Percentiles rank a stretch among this genome's conserved stretches.
Conservation (phyloP, 2,113 vertebrate species). For the Apodemus sylvaticus region DNA sequence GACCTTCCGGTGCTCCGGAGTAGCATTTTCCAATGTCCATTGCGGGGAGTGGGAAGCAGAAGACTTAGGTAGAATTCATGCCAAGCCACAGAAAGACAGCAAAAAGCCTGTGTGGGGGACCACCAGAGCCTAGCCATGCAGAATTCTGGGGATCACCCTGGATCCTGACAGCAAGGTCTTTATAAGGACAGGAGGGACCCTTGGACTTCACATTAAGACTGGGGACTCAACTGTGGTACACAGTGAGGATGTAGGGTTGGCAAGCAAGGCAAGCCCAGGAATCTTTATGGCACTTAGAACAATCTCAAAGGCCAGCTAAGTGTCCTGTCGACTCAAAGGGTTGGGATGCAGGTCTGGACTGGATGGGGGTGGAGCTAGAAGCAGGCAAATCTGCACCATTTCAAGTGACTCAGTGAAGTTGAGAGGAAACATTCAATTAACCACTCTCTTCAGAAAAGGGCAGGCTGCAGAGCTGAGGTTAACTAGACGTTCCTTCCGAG, state of each 20-base stretch:
- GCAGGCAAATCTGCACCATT: neutral
- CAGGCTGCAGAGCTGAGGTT: neutral
- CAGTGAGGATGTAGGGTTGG: neutral
- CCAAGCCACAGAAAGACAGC: neutral
- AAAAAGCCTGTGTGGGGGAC: neutral
- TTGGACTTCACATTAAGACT: neutral
- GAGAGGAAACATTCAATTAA: constrained; percentile 1
- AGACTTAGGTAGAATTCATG: neutral
- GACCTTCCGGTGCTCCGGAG: neutral
- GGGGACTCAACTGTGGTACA: neutral
- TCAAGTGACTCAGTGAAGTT: neutral
- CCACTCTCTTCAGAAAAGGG: neutral
- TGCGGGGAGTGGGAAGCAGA: neutral
- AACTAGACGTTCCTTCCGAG: neutral
- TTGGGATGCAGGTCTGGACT: neutral
- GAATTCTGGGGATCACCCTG: neutral
- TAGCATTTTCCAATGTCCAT: neutral
- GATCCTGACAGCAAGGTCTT: neutral
- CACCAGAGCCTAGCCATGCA: too few species aligned
- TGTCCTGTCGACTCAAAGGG: neutral
- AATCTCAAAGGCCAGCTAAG: neutral
- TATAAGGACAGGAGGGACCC: neutral
- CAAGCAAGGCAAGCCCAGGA: neutral
- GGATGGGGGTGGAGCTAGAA: neutral
- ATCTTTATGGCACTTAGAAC: neutral